Base-by-base conservation (phyloP, 2,888 invertebrate genomes). In the Barypeithes pellucidus region DNA sequence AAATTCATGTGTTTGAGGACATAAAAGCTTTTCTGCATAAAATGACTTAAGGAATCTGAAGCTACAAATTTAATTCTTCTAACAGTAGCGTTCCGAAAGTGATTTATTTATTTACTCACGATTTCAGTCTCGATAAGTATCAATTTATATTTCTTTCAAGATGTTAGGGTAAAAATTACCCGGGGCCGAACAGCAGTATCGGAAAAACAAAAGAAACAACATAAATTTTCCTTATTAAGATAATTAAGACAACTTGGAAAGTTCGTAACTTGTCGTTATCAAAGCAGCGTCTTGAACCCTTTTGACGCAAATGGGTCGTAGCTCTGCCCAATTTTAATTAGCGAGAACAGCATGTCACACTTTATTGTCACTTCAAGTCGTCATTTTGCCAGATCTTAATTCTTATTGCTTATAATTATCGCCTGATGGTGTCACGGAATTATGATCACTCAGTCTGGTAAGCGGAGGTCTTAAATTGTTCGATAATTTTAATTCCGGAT, bases 301-400 rank as follows among this genome's bases (percentile, higher is more conserved):
- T 73, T 69, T 70, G 75, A 75, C 75, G 33, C 54, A 73, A 75
- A 75, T 75, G 69, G 75, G 72, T 67, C 75, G 73, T 75, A 75
- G 73, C 75, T 75, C 50, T 66, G 69, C 52, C 69, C 67, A 57
- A 75, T 75, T 75, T 76, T 77, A 77, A 77, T 77, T 77, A 77
- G 72, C 60, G 71, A 72, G 76, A 67, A 69, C 78, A 74, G 77
- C 76, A 67, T 76, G 79, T 80, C 79, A 79, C 77, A 79, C 77
- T 79, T 80, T 75, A 75, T 75, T 75, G 70, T 75, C 75, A 73
- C 77, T 68, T 72, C 75, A 75, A 77, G 78, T 78, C 78, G 77
- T 79, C 79, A 77, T 71, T 71, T 69, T 62, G 73, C 75, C 66
- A 61, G 62, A 75, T 75, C 75, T 75, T 75, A 75, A 75, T 75